Evolutionary conservation across 2,113 vertebrate genomes (phyloP).

Genomic region (Myotis davidii): DNA sequence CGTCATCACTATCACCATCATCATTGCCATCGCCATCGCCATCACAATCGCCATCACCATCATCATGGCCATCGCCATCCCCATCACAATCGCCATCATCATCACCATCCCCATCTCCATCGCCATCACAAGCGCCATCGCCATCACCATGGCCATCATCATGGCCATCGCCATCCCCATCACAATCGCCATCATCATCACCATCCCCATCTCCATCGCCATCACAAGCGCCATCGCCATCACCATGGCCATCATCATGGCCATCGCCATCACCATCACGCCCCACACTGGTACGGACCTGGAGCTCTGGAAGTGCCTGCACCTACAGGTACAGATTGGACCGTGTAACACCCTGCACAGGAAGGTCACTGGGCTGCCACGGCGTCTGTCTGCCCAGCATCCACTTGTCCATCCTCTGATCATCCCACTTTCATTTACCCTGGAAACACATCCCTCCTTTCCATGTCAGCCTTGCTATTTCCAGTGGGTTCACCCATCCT

Average conservation of each 20-base stretch:
- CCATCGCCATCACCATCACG: background rate
- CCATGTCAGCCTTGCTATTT: background rate
- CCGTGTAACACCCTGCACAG: accelerated
- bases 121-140: background rate
- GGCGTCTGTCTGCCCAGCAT: background rate
- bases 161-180: too few relatives aligned
- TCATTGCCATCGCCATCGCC: background rate
- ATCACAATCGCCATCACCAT: background rate
- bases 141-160: background rate
- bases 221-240: too few relatives aligned
- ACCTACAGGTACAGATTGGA: accelerated
- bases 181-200: background rate
- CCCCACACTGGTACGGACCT: background rate
- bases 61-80: too few relatives aligned
- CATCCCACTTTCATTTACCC: background rate
- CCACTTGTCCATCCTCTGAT: background rate
- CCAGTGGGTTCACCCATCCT: background rate
- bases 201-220: background rate
- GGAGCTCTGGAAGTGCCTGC: background rate
- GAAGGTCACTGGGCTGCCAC: background rate
- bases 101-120: too few relatives aligned
- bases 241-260: too few relatives aligned
- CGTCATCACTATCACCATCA: too few relatives aligned
- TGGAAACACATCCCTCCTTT: background rate
- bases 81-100: background rate